Conservation (phyloP, 2,113 vertebrate genomes). For the Sclerurus mexicanus region DNA sequence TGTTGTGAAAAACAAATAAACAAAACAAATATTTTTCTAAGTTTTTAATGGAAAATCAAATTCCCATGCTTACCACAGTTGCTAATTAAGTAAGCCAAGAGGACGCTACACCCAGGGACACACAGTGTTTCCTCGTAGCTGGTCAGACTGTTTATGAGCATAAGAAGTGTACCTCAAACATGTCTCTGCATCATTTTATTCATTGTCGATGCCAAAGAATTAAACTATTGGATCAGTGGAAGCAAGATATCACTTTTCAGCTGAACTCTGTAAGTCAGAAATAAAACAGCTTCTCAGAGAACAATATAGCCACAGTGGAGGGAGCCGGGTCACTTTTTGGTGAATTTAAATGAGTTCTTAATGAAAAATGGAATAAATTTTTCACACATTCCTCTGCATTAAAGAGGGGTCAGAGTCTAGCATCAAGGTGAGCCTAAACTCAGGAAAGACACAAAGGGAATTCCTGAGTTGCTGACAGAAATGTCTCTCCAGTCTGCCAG, state of each 20-base stretch:
- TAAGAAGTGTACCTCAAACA: neutral
- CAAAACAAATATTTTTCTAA: constrained; percentile 44
- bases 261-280: constrained; percentile 1
- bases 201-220: neutral
- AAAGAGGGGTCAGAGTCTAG: constrained; percentile 58
- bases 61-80: neutral
- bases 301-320: neutral
- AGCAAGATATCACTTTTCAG: neutral
- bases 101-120: neutral
- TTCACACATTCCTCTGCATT: constrained; percentile 70
- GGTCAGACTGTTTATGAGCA: neutral
- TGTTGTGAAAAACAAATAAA: constrained; percentile 47
- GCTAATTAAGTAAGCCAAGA: neutral
- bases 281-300: constrained; percentile 13
- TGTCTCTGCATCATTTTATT: neutral
- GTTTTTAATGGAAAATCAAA: constrained; percentile 52
- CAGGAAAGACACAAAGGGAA: constrained; percentile 59
- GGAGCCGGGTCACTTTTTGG: constrained; percentile 11
- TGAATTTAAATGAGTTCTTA: constrained; percentile 64
- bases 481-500: constrained; percentile 51
- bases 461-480: constrained; percentile 58
- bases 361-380: constrained; percentile 63
- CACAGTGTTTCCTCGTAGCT: neutral
- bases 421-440: constrained; percentile 65
- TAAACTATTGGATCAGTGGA: neutral